phyloP scores from a whole-genome alignment of 1,140 invertebrate genomes.

The Trichomalopsis sarcophagae region DNA sequence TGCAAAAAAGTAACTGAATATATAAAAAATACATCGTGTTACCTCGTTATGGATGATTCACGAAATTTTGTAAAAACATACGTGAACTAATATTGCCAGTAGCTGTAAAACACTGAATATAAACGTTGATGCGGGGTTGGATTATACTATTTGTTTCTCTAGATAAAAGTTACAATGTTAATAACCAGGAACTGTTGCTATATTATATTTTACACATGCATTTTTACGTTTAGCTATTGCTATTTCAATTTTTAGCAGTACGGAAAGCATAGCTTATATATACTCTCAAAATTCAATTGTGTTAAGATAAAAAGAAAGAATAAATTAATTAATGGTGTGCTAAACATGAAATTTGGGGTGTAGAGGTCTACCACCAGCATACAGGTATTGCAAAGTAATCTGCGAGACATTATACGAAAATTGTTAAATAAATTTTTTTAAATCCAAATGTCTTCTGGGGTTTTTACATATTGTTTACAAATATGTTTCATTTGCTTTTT shows the following conservation, averaged over 20 bases:
- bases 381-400: slow-evolving; percentile 38
- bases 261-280: neutral
- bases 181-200: neutral
- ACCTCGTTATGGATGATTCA: neutral
- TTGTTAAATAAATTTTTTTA: slow-evolving; percentile 49
- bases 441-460: slow-evolving; percentile 2
- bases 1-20: slow-evolving; percentile 12
- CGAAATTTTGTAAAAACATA: slow-evolving; percentile 10
- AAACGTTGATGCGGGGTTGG: neutral
- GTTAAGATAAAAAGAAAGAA: slow-evolving; percentile 25
- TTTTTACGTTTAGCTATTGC: neutral
- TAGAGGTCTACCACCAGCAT: slow-evolving; percentile 42
- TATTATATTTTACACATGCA: neutral
- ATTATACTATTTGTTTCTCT: slow-evolving; percentile 11
- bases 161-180: slow-evolving; percentile 7
- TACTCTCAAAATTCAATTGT: slow-evolving; percentile 27
- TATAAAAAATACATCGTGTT: neutral
- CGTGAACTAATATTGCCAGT: neutral
- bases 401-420: slow-evolving; percentile 42
- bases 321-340: slow-evolving; percentile 16
- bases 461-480: neutral
- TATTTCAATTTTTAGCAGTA: neutral
- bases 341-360: slow-evolving; percentile 29
- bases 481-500: neutral
- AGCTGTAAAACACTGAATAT: neutral